A percentile compares a stretch with the other conserved stretches of the same genome.
Conservation (phyloP, 2,797 vertebrate species). For the Pangasius larnaudii region DNA sequence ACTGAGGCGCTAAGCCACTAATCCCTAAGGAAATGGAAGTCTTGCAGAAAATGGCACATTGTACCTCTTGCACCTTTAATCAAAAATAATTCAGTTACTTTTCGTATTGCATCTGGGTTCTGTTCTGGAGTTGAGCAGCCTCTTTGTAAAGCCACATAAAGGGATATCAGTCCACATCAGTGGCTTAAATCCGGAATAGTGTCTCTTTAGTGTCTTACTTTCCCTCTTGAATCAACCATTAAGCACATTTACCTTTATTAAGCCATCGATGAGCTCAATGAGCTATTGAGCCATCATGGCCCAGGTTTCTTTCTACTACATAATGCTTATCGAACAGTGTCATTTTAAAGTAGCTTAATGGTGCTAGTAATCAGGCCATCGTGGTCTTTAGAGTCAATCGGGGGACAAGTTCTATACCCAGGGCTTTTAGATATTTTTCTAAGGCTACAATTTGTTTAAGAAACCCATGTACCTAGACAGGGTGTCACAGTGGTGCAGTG, state of each 20-base stretch:
- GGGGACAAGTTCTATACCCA: background rate
- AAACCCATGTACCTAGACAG: background rate
- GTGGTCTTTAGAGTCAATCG: background rate
- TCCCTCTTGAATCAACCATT: constrained; percentile 30
- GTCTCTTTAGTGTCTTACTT: constrained; percentile 11
- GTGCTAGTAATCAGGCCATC: background rate
- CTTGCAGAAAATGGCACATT: constrained; percentile 3
- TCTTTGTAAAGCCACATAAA: background rate
- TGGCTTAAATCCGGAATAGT: background rate
- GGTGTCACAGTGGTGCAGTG: background rate
- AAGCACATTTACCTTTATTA: constrained; percentile 44
- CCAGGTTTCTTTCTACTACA: background rate
- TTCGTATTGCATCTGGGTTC: background rate
- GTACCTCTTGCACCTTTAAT: background rate
- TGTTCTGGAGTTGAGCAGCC: background rate
- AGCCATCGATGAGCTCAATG: constrained; percentile 15
- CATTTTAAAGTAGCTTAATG: constrained; percentile 5
- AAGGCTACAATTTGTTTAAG: background rate
- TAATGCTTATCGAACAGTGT: constrained; percentile 20
- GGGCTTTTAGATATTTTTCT: background rate
- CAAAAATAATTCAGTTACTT: background rate
- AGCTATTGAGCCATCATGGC: constrained; percentile 4
- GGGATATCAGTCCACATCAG: constrained; percentile 12
- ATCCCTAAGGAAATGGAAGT: constrained; percentile 18
- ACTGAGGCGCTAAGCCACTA: constrained; percentile 12